These are phyloP conservation scores for Microplitis manilae DNA, from an alignment of 2,888 invertebrate species.

Conservation along the genomic window DNA sequence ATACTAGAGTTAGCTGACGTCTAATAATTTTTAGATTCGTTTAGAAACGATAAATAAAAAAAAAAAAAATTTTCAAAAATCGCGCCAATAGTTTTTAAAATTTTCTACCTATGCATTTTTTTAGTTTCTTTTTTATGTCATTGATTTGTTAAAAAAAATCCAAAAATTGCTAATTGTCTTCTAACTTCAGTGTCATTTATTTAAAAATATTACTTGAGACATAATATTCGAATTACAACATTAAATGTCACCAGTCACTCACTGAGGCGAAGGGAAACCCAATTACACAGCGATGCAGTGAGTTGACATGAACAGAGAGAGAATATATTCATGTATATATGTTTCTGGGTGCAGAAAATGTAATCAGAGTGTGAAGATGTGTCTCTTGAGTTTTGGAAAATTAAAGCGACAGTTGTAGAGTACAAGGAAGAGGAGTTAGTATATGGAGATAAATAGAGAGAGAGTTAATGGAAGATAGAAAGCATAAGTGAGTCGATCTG, in stretches of 20 bases:
- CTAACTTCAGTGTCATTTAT: too few species aligned
- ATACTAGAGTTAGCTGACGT: too few species aligned
- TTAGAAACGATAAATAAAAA: too few species aligned
- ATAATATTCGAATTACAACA: constrained; percentile 43
- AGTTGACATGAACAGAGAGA: constrained; percentile 5
- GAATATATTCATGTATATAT: neutral
- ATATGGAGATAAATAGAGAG: neutral
- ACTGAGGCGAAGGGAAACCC: constrained; percentile 53
- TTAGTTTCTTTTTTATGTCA: too few species aligned
- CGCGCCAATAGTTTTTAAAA: too few species aligned
- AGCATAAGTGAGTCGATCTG: constrained; percentile 46
- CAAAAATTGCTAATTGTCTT: too few species aligned
- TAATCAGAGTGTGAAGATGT: neutral
- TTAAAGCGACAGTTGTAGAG: constrained; percentile 24
- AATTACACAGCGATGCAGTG: constrained; percentile 45
- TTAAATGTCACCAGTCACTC: constrained; percentile 56
- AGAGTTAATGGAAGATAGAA: constrained; percentile 21
- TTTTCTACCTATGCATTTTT: too few species aligned
- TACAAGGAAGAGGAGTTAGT: neutral
- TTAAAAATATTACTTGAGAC: neutral
- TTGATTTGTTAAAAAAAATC: too few species aligned
- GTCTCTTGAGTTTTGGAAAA: constrained; percentile 16
- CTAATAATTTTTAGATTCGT: too few species aligned
- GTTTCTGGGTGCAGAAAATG: neutral
- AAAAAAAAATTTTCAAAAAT: too few species aligned